Base-by-base conservation (phyloP, 1,140 invertebrate genomes). In the Agraylea sexmaculata region DNA sequence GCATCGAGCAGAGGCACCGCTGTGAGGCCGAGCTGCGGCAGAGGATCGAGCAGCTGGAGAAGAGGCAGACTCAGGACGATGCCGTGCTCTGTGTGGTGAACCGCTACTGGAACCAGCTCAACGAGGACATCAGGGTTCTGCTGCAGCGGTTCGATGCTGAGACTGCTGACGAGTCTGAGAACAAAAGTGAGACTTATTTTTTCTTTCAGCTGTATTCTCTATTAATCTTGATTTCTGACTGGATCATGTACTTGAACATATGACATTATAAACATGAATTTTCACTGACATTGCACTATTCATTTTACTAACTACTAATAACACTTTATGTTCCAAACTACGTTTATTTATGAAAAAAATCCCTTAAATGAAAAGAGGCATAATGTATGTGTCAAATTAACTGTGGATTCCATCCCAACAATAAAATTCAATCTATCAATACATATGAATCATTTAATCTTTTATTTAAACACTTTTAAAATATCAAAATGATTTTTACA, bases 11-110 rank as follows among this genome's bases (percentile, higher is more conserved):
- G 56, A 68, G 90, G 37, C 84, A 91, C 57, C 73, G 87, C 47
- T 78, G 81, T 33, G 91, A 97, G 66, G 76, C 81, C 28, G 92
- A 97, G 55, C 64, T 97, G 13, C 68, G 88, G 29, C 83, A 89
- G 46, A 70, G 93, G 48, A 96, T 98, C 51, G 92, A 97, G 62
- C 91, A 97, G 62, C 66, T 98, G 47, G 92, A 98, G 59, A 95
- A 95, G 60, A 68, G 93, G 36, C 93, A 97, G 61, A 90, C 89
- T 27, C 91, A 94, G 63, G 93, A 97, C 66, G 94, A 99, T 74
- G 90, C 91, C 47, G 92, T 97, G 10, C 67, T 97, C 7, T 95
- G 93, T 71, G 91, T 96, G 42, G 90, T 99, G 6, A 98, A 98
- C 70, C 73, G 93, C 44, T 96, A 97, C 63, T 98, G 93, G 93